Evolutionary conservation across 2,888 invertebrate species (phyloP).

Genomic region (Synergus japonicus): DNA sequence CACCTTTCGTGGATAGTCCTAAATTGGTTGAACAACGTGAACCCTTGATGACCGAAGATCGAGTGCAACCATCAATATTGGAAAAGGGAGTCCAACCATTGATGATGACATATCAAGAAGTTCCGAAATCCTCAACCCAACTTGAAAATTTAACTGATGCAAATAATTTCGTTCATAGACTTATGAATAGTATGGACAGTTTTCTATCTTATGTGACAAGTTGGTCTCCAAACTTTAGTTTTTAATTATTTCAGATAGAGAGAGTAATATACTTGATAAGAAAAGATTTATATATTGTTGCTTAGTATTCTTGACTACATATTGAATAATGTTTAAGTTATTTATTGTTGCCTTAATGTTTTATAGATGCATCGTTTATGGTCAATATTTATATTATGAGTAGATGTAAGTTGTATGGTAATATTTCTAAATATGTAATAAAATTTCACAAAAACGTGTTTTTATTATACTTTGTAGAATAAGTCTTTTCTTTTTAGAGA

Average conservation of each 20-base stretch:
- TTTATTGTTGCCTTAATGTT: neutral
- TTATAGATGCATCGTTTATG: neutral
- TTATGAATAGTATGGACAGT: neutral
- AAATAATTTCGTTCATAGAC: neutral
- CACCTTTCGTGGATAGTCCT: neutral
- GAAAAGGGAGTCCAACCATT: neutral
- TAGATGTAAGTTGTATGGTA: neutral
- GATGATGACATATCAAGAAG: neutral
- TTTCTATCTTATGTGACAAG: neutral
- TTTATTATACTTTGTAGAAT: too few species aligned
- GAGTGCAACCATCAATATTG: too few species aligned
- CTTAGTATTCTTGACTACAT: neutral
- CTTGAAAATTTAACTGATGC: neutral
- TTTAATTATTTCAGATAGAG: neutral
- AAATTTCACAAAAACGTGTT: neutral
- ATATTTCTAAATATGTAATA: neutral
- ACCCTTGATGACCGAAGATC: neutral
- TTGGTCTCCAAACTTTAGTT: neutral
- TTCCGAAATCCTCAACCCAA: neutral
- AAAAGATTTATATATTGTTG: neutral
- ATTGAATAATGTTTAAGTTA: neutral
- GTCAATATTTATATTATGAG: neutral
- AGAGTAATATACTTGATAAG: neutral
- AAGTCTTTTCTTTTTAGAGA: too few species aligned
- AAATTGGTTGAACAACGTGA: neutral